Evolutionary conservation across 1,140 invertebrate species (phyloP).

Genomic region (Heliconius eleuchia): DNA sequence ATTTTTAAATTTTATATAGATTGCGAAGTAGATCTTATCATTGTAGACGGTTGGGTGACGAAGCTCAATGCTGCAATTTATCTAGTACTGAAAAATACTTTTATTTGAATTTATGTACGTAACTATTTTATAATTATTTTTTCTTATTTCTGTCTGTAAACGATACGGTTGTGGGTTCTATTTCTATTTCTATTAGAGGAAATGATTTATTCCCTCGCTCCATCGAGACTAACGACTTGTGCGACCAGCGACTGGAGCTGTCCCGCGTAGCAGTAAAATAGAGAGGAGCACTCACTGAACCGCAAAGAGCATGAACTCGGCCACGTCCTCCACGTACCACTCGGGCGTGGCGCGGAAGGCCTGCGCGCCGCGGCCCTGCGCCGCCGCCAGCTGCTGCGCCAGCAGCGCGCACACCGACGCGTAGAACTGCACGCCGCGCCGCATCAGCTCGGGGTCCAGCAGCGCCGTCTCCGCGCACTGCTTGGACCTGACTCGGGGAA

Average conservation of each 20-base stretch:
- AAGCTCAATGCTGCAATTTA: no score
- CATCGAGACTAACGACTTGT: no score
- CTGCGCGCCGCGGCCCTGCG: slow-evolving; percentile 85
- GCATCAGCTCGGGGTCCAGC: slow-evolving; percentile 90
- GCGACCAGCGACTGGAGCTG: no score
- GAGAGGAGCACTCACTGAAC: slow-evolving; percentile 89
- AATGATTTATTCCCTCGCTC: neutral
- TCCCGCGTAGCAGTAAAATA: no score
- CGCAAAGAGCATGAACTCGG: slow-evolving; percentile 95
- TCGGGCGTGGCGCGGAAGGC: slow-evolving; percentile 95
- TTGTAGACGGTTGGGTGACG: no score
- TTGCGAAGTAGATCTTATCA: no score
- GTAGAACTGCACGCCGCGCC: slow-evolving; percentile 92
- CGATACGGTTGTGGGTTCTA: neutral
- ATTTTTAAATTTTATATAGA: no score
- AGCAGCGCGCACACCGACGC: slow-evolving; percentile 86
- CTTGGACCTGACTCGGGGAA: slow-evolving; percentile 83
- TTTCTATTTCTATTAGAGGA: neutral
- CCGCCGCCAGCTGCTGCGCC: slow-evolving; percentile 79
- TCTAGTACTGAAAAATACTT: no score
- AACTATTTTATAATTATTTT: no score
- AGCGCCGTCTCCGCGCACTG: slow-evolving; percentile 94
- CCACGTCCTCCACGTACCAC: slow-evolving; percentile 98
- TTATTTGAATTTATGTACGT: no score
- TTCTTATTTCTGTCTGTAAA: neutral